Evolutionary conservation across 2,113 vertebrate species (phyloP).

Genomic region (Corythoichthys intestinalis): DNA sequence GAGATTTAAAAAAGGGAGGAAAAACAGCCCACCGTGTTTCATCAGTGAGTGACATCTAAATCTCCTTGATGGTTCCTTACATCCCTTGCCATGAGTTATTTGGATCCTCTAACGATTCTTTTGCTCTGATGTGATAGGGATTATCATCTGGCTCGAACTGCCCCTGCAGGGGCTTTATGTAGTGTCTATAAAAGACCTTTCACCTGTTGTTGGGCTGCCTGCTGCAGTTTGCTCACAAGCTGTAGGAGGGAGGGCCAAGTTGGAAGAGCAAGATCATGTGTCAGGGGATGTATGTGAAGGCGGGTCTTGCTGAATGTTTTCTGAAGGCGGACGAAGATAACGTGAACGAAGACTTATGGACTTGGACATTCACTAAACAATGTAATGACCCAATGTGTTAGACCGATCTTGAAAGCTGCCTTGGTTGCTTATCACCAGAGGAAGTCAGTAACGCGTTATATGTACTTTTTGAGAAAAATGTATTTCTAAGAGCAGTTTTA

Average conservation of each 20-base stretch:
- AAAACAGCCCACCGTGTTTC: constrained; percentile 8
- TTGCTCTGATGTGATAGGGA: constrained; percentile 17
- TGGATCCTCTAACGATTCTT: constrained; percentile 3
- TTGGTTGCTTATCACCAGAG: neutral
- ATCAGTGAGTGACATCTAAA: constrained; percentile 33
- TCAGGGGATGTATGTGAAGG: neutral
- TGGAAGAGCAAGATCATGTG: constrained; percentile 7
- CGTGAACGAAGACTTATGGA: neutral
- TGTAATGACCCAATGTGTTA: neutral
- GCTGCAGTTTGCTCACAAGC: constrained; percentile 7
- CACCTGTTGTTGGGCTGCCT: constrained; percentile 43
- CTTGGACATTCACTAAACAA: neutral
- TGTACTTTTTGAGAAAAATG: no score
- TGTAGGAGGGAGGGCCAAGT: constrained; percentile 12
- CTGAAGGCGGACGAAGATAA: neutral
- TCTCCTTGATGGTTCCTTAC: constrained; percentile 24
- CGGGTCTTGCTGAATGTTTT: constrained; percentile 1
- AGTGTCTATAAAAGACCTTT: constrained; percentile 28
- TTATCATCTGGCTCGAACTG: constrained; percentile 22
- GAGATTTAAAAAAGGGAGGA: constrained; percentile 29
- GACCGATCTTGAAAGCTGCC: neutral
- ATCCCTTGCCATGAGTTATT: constrained; percentile 21
- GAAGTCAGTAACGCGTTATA: no score
- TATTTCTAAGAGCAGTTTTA: no score
- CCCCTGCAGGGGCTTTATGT: constrained; percentile 22